Evolutionary conservation across 2,888 invertebrate genomes (phyloP).

Genomic region (Plagiodera versicolora): DNA sequence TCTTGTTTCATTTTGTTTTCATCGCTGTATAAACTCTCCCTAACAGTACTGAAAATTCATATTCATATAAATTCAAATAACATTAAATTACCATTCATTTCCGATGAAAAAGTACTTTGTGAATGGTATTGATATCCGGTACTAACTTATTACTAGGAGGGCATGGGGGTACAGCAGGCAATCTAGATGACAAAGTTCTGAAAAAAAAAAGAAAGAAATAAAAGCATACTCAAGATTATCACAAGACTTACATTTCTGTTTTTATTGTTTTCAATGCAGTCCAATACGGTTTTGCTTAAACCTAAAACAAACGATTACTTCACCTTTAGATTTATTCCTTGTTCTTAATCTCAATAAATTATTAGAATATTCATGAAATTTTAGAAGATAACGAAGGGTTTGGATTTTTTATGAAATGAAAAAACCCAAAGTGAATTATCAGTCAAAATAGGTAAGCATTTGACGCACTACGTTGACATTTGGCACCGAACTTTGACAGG

Average conservation of each 20-base stretch:
- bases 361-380: no score
- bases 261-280: slow-evolving; percentile 29
- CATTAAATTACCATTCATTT: slow-evolving; percentile 33
- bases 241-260: slow-evolving; percentile 25
- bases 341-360: neutral
- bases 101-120: slow-evolving; percentile 66
- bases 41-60: neutral
- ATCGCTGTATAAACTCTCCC: slow-evolving; percentile 1
- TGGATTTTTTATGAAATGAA: no score
- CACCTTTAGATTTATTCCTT: slow-evolving; percentile 9
- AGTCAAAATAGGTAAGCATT: no score
- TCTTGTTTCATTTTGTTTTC: no score
- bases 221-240: slow-evolving; percentile 10
- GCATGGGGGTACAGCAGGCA: slow-evolving; percentile 29
- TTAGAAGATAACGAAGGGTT: no score
- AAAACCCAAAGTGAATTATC: no score
- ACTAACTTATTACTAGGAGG: slow-evolving; percentile 54
- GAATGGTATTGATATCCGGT: slow-evolving; percentile 70
- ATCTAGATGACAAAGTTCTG: slow-evolving; percentile 29
- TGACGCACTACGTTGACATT: no score
- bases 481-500: no score
- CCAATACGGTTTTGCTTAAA: slow-evolving; percentile 30
- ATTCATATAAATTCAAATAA: neutral
- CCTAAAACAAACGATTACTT: slow-evolving; percentile 35
- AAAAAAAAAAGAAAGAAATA: slow-evolving; percentile 34